A percentile compares a stretch with the other conserved stretches of the same genome.
phyloP scores from a whole-genome alignment of 2,888 invertebrate genomes.

The Cheilosia vernalis region DNA sequence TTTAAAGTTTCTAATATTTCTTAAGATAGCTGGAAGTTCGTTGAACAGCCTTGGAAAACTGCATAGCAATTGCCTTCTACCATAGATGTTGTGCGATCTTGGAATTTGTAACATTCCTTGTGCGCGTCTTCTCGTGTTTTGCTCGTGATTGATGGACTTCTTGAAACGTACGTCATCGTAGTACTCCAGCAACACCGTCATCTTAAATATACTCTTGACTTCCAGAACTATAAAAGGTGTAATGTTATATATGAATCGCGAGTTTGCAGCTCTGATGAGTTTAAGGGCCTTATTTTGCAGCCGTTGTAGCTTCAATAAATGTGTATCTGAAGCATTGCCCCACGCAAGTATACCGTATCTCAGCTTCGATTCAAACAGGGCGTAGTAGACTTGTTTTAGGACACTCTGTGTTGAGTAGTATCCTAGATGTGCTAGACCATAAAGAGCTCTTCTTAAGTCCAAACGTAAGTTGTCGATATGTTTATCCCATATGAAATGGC shows the following conservation, averaged over 20 bases:
- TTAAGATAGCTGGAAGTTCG: background rate
- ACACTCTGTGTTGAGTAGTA: background rate
- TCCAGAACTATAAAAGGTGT: background rate
- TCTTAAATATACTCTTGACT: background rate
- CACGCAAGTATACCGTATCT: constrained; percentile 5
- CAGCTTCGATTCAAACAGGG: constrained; percentile 9
- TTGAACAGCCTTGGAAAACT: background rate
- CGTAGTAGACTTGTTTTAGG: constrained; percentile 2
- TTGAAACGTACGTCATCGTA: background rate
- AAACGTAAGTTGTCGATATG: constrained; percentile 1
- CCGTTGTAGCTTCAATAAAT: background rate
- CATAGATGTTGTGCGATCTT: background rate
- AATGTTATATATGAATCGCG: background rate
- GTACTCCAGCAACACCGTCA: constrained; percentile 1
- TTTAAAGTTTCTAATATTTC: background rate
- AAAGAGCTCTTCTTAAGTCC: constrained; percentile 12
- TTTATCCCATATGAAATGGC: background rate
- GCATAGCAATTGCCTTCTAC: background rate
- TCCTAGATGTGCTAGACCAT: constrained; percentile 4
- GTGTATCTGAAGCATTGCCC: background rate
- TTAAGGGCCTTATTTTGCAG: constrained; percentile 1
- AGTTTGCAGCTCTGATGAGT: background rate
- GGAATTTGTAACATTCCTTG: constrained; percentile 1
- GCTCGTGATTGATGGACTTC: background rate
- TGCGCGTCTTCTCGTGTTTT: background rate